A percentile compares a stretch with the other conserved stretches of the same genome.
These are phyloP conservation scores for Hoplodrina blanda DNA, from an alignment of 2,888 invertebrate genomes.

Conservation along the genomic window DNA sequence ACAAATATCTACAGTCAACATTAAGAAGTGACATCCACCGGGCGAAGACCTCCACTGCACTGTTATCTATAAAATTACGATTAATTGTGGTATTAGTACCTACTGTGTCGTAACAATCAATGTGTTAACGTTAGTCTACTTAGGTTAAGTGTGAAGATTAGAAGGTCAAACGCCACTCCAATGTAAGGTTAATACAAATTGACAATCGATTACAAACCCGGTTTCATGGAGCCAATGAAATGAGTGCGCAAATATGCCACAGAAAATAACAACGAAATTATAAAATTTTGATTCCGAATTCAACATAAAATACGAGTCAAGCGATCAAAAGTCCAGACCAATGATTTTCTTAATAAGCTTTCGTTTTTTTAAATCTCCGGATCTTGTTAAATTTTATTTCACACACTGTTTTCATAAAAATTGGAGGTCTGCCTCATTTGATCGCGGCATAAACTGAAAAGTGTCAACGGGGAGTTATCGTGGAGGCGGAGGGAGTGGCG, in stretches of 20 bases:
- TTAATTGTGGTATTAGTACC: conserved; percentile 71
- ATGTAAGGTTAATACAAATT: conserved; percentile 63
- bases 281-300: conserved; percentile 56
- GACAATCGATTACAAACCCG: conserved; percentile 69
- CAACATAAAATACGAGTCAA: conserved; percentile 48
- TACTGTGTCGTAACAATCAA: conserved; percentile 65
- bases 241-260: conserved; percentile 74
- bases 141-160: conserved; percentile 67
- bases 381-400: conserved; percentile 6
- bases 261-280: conserved; percentile 67
- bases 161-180: conserved; percentile 72
- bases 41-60: conserved; percentile 70
- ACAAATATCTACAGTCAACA: conserved; percentile 46
- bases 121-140: conserved; percentile 67
- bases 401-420: conserved; percentile 22
- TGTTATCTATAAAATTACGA: conserved; percentile 78
- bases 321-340: conserved; percentile 70
- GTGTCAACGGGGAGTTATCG: conserved; percentile 44
- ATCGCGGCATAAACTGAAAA: conserved; percentile 61
- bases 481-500: conserved; percentile 59
- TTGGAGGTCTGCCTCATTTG: conserved; percentile 65
- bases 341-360: conserved; percentile 12
- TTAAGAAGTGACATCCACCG: conserved; percentile 67
- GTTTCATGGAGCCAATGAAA: conserved; percentile 70
- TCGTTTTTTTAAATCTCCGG: neutral